Evolutionary conservation across 2,113 vertebrate genomes (phyloP), one percentile per base, ranked within the genome.

Genomic region (Phrynosoma platyrhinos): DNA sequence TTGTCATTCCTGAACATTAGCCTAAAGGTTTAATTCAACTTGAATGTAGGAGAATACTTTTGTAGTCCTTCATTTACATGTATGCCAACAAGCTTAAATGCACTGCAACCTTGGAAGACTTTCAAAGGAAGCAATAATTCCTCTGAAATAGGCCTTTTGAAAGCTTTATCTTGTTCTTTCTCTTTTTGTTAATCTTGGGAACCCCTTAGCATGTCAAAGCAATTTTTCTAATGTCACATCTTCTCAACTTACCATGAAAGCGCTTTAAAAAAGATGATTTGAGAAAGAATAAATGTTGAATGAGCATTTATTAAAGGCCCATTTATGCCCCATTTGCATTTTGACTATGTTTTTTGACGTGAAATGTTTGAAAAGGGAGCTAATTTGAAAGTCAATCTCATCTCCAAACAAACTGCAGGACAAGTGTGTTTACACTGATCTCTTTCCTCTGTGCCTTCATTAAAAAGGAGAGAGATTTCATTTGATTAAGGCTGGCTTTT

Each of bases 211-310:
- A 98, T 98, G 98, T 98, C 98, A 98, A 97, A 98, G 98, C 97
- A 98, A 98, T 98, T 99, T 99, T 98, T 98, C 97, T 98, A 98
- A 99, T 98, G 98, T 98, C 98, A 99, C 98, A 98, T 99, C 98
- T 98, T 98, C 96, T 97, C 97, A 97, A 98, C 97, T 98, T 98
- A 98, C 97, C 98, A 99, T 98, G 98, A 98, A 98, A 98, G 97
- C 96, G 97, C 97, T 98, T 98, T 98, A 98, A 97, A 83, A 23
- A 98, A 97, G 96, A 97, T 97, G 97, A 98, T 98, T 97, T 97
- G 97, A 98, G 96, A 96, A 97, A 98, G 97, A 97, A 97, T 97
- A 96, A 97, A 97, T 98, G 97, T 97, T 97, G 96, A 97, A 97
- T 96, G 96, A 97, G 94, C 96, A 94, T 97, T 97, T 97, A 97